Base-by-base conservation (phyloP, 2,888 invertebrate genomes). In the Nematopogon swammerdamellus region DNA sequence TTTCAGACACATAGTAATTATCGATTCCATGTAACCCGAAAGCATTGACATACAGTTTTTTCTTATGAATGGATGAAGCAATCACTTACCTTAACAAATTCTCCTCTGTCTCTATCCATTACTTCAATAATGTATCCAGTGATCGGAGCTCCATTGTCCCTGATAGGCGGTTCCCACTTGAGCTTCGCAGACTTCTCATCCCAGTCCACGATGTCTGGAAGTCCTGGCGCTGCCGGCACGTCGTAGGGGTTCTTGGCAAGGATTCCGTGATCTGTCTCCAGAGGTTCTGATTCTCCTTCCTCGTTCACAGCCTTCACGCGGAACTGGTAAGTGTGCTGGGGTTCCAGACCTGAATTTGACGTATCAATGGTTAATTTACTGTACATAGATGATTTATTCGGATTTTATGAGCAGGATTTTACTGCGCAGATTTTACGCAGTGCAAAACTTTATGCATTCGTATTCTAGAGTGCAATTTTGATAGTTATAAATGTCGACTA, bases 211-310 rank as follows among this genome's bases (percentile, higher is more conserved):
- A 95, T 88, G 67, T 94, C 93, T 1, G 95, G 95, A 36, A 95
- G 73, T n/a, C 95, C 95, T 51, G 95, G 95, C 1, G 93, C 85
- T 1, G 91, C 87, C 8, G 95, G 89, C 48, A 89, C 82, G 69
- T 95, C 97, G 74, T 87, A 99, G 18, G 99, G 98, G 85, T 99
- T 98, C 81, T 99, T 99, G 49, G 99, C 98, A 11, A 96, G 70
- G 51, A 91, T 91, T 0, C 93, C 86, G 30, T 87, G 85, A 60
- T 95, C 95, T 0, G 95, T 92, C 57, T 93, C 93, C 45, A 99
- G 73, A 5, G 97, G 96, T 60, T 97, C 97, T 0, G 97, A 97
- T 68, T 95, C 95, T 3, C 99, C 99, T 69, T 97, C 95, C 63
- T 95, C 95, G 70, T 98, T 98, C 10, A 95, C 86, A 6, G 99